Evolutionary conservation across 2,888 invertebrate species (phyloP), one percentile per base, ranked within the genome.

Genomic region (Brenthis hecate): DNA sequence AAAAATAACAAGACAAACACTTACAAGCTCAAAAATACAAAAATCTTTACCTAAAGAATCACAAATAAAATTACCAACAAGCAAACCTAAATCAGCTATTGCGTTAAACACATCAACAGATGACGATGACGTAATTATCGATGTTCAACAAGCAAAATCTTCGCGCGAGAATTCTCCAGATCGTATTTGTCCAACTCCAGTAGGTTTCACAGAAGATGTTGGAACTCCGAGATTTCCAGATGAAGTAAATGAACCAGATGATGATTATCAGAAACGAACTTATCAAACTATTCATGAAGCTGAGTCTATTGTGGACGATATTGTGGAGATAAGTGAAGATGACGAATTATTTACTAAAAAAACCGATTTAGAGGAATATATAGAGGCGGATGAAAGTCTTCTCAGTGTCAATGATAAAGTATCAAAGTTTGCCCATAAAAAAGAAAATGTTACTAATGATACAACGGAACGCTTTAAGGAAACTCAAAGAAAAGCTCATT

Each of bases 161-260:
- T 96, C 96, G 0, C 88, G 96, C 19, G 96, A 96, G 83, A 95
- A 95, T 62, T 95, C 96, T 5, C 96, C 96, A 0, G 96, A 96
- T 79, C 94, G 95, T 71, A 94, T 96, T 66, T 95, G 95, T 76
- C 95, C 96, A 0, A 94, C 94, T 13, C 95, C 95, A 0, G 93
- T 95, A 5, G 93, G 94, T 53, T 92, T 94, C 8, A 88, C 91
- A 61, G 94, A 94, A 60, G 94, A 94, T 70, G 92, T 94, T 2
- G 94, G 94, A 60, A 94, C 93, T 65, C 95, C 96, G 3, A 93
- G 96, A 66, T 96, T 95, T 80, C 96, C 96, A 0, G 96, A 96
- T 82, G 94, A 94, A 78, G 95, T 96, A 0, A 94, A 93, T 77
- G 96, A 96, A 82, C 96, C 96, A 0, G 96, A 96, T 74, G 96